Evolutionary conservation across 92 coral and sea anemone genomes (phyloP), one percentile per base, ranked within the genome.

Genomic region (Bergia sp.): DNA sequence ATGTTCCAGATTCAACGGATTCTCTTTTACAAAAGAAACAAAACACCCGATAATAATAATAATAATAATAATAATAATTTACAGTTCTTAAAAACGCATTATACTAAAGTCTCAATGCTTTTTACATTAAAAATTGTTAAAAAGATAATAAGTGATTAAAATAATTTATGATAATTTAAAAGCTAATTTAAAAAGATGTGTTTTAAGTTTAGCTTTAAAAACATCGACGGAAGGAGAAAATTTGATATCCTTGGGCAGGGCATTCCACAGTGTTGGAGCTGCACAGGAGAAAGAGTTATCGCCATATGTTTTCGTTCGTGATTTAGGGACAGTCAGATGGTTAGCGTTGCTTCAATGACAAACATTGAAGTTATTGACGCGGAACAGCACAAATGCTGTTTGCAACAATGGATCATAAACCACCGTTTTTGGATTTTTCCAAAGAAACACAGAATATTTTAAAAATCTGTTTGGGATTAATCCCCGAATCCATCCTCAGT

Each of bases 231-330:
- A 65, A 65, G 72, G 72, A 65, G 72, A 65, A 65, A 13, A 65
- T 65, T 65, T 65, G 72, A 65, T 65, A 65, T 65, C 72, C 20
- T 65, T 65, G 72, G 72, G 72, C 72, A 65, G 72, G 72, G 72
- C 72, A 65, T 65, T 65, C 72, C 72, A 65, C 72, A 65, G 72
- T 65, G 72, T 65, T 65, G 72, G 72, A 65, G 72, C 72, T 65
- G 72, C 72, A 65, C 7, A 65, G 72, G 72, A 65, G 72, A 65
- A 65, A 65, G 7, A 65, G 72, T 55, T 55, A 55, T 55, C 64
- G 64, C 64, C 64, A 55, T 55, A 55, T 55, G 64, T 55, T 55
- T 55, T 55, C 64, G 64, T 55, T n/a, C n/a, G n/a, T n/a, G n/a
- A n/a, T n/a, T n/a, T n/a, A n/a, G n/a, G n/a, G n/a, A n/a, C n/a